A percentile compares a stretch with the other conserved stretches of the same genome.
phyloP scores from a whole-genome alignment of 2,888 invertebrate species.

The Pachliopta kotzebuea region DNA sequence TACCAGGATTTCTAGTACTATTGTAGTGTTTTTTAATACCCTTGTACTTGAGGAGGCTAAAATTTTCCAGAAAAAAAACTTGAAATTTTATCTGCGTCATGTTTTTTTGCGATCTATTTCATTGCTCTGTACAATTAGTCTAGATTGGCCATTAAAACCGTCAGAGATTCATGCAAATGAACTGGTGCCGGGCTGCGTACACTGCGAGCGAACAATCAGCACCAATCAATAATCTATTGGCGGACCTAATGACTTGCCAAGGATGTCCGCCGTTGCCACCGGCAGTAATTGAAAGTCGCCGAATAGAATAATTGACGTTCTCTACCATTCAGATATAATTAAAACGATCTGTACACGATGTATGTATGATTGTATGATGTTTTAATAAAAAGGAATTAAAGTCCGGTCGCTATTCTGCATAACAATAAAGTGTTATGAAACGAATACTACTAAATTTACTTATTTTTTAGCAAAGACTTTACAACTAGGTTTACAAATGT shows the following conservation, averaged over 20 bases:
- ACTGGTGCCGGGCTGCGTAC: conserved; percentile 47
- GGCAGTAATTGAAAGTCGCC: conserved; percentile 61
- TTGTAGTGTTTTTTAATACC: no score
- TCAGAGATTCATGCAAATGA: conserved; percentile 75
- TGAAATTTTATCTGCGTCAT: not conserved
- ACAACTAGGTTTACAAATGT: no score
- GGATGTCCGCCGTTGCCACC: conserved; percentile 60
- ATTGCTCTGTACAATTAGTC: conserved; percentile 64
- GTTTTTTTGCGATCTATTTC: conserved; percentile 1
- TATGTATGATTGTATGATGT: not conserved
- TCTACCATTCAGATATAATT: conserved; percentile 68
- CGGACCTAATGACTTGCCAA: conserved; percentile 75
- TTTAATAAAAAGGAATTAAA: not conserved
- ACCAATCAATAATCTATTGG: conserved; percentile 80
- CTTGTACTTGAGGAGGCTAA: no score
- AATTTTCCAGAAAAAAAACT: not conserved
- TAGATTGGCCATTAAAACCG: conserved; percentile 65
- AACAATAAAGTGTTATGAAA: no score
- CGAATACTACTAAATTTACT: no score
- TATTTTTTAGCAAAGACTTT: no score
- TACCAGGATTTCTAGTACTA: no score
- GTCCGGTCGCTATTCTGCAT: not conserved
- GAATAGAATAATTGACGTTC: conserved; percentile 61
- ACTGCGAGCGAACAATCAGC: conserved; percentile 68
- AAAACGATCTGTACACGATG: conserved; percentile 46